Conservation (phyloP, 2,888 invertebrate genomes). For the Stenodera caucasica region DNA sequence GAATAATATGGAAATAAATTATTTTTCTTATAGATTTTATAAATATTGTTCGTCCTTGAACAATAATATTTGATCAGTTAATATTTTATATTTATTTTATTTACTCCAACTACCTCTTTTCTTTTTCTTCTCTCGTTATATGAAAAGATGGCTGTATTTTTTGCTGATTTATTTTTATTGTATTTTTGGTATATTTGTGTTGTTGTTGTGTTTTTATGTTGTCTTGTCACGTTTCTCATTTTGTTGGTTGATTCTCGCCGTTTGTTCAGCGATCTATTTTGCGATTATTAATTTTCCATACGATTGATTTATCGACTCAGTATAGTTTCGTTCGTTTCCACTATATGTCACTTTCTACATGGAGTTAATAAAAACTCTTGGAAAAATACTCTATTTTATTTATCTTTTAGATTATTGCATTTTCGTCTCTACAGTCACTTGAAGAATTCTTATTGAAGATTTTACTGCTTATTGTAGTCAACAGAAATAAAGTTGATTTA, state of each 20-base stretch:
- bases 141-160: constrained; percentile 3
- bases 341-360: not conserved
- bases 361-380: not conserved
- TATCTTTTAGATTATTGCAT: not conserved
- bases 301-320: constrained; percentile 37
- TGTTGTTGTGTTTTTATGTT: constrained; percentile 37
- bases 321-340: constrained; percentile 16
- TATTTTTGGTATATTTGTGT: constrained; percentile 29
- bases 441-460: too few relatives aligned
- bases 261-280: constrained; percentile 41
- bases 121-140: not conserved
- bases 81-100: too few relatives aligned
- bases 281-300: constrained; percentile 44
- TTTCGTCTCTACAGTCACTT: too few relatives aligned
- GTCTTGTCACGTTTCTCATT: constrained; percentile 45
- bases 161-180: constrained; percentile 43
- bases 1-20: too few relatives aligned
- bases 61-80: too few relatives aligned
- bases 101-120: not conserved
- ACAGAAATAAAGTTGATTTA: too few relatives aligned
- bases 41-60: too few relatives aligned
- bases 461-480: too few relatives aligned
- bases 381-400: not conserved
- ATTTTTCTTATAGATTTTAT: too few relatives aligned
- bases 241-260: constrained; percentile 37